phyloP scores from a whole-genome alignment of 2,113 vertebrate genomes.

The Promerops cafer region DNA sequence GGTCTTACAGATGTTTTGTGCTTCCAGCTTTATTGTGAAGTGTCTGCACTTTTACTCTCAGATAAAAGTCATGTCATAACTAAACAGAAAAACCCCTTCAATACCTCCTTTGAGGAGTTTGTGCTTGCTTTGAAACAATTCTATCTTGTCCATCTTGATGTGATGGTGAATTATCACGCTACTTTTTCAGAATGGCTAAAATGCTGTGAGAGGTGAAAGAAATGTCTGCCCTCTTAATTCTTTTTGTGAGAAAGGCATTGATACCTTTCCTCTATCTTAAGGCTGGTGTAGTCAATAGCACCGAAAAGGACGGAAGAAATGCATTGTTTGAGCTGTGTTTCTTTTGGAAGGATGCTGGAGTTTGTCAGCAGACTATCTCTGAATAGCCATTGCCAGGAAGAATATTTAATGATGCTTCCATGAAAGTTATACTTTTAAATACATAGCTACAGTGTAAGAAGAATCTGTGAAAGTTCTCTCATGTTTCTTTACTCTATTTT shows the following conservation, averaged over 20 bases:
- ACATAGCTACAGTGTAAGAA: neutral
- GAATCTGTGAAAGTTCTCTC: neutral
- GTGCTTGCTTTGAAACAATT: neutral
- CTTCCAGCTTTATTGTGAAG: neutral
- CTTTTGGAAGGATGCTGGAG: neutral
- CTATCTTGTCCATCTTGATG: neutral
- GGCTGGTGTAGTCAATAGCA: neutral
- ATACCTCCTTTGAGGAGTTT: neutral
- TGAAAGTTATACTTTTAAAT: neutral
- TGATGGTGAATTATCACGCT: neutral
- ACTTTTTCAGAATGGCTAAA: neutral
- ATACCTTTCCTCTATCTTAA: neutral
- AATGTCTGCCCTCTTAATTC: neutral
- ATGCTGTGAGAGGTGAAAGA: neutral
- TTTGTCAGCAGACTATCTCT: neutral
- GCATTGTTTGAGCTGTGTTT: neutral
- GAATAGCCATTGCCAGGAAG: neutral
- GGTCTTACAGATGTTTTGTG: neutral
- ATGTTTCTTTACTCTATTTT: neutral
- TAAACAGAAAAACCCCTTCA: neutral
- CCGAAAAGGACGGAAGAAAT: neutral
- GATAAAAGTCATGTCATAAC: neutral
- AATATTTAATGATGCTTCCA: neutral
- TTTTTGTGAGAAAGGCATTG: neutral
- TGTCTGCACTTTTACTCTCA: neutral